Percentiles rank a stretch among this genome's conserved stretches.
phyloP scores from a whole-genome alignment of 2,888 invertebrate species.

The Atrina japonica region DNA sequence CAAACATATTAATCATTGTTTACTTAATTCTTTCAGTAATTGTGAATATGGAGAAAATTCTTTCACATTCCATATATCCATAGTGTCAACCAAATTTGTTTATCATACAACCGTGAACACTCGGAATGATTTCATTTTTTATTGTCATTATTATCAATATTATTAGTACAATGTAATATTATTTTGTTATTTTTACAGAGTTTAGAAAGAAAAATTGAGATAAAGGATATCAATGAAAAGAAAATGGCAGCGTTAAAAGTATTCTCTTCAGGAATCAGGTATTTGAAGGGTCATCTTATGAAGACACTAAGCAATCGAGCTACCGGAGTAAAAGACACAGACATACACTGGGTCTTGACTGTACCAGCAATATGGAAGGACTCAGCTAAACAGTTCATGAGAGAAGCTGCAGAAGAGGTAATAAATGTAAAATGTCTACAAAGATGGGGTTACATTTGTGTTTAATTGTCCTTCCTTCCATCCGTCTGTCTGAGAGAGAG shows the following conservation, averaged over 20 bases:
- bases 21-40: too few species aligned
- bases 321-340: conserved; percentile 21
- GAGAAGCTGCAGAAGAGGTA: conserved; percentile 30
- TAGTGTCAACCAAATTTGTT: too few species aligned
- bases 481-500: too few species aligned
- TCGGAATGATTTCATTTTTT: too few species aligned
- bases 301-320: conserved; percentile 26
- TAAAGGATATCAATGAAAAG: conserved; percentile 24
- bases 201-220: neutral
- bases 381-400: conserved; percentile 35
- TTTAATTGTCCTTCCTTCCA: too few species aligned
- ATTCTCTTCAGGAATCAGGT: conserved; percentile 28
- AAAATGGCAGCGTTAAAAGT: conserved; percentile 26
- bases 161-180: too few species aligned
- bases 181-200: too few species aligned
- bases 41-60: too few species aligned
- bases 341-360: conserved; percentile 35
- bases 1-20: too few species aligned
- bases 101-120: too few species aligned
- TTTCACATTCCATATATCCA: too few species aligned
- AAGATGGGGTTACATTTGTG: neutral
- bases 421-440: neutral
- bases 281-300: conserved; percentile 27
- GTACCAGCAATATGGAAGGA: conserved; percentile 38
- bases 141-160: too few species aligned